Percentiles rank a stretch among this genome's conserved stretches.
Evolutionary conservation across 64 coral and sea anemone genomes (phyloP).

Genomic region (Montipora capricornis): DNA sequence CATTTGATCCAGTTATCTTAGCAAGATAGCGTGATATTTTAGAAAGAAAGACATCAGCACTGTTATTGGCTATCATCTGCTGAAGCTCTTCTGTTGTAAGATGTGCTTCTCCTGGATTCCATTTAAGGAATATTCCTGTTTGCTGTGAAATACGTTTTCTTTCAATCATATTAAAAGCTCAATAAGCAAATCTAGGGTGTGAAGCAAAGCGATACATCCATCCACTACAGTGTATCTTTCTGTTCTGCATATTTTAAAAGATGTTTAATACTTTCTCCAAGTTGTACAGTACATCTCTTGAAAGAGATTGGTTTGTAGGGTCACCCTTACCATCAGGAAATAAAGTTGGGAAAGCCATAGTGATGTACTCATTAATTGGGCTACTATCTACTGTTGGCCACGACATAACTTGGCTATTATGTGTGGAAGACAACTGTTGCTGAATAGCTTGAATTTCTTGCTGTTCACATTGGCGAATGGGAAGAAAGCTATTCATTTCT

Average conservation of each 20-base stretch:
- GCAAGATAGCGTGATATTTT: too few relatives aligned
- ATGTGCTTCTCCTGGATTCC: too few relatives aligned
- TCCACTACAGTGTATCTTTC: neutral
- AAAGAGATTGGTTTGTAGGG: slow-evolving; percentile 33
- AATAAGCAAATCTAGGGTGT: slow-evolving; percentile 42
- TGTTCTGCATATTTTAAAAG: slow-evolving; percentile 49
- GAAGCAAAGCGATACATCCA: slow-evolving; percentile 51
- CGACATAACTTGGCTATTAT: neutral
- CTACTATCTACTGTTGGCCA: too few relatives aligned
- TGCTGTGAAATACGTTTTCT: slow-evolving; percentile 3
- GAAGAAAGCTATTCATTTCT: slow-evolving; percentile 54
- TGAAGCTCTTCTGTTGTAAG: too few relatives aligned
- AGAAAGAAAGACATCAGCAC: too few relatives aligned
- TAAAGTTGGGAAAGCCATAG: slow-evolving; percentile 68
- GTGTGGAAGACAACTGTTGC: neutral
- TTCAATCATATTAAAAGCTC: neutral
- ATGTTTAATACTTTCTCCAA: slow-evolving; percentile 49
- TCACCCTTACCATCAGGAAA: slow-evolving; percentile 67
- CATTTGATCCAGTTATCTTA: too few relatives aligned
- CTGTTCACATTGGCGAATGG: slow-evolving; percentile 23
- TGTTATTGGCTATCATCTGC: too few relatives aligned
- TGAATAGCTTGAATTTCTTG: slow-evolving; percentile 50
- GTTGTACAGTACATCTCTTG: slow-evolving; percentile 4
- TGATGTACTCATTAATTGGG: slow-evolving; percentile 51
- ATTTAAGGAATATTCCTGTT: too few relatives aligned